Evolutionary conservation across 2,888 invertebrate genomes (phyloP).

Genomic region (Anagyrus pseudococci): DNA sequence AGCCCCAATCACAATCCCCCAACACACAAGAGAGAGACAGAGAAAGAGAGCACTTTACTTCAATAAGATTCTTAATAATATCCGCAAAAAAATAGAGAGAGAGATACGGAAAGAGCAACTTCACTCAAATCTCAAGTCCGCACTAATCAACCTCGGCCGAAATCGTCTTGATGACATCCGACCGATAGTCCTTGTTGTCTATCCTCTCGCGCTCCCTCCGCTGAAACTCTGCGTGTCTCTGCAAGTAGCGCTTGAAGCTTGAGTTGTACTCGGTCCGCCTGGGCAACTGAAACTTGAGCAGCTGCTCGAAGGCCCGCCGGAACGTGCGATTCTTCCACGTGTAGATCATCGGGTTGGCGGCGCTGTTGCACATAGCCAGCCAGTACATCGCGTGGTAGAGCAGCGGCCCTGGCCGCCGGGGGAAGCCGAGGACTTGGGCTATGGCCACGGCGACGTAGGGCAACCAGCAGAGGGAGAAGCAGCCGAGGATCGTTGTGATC

Average conservation of each 20-base stretch:
- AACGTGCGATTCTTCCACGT: conserved; percentile 86
- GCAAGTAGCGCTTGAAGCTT: conserved; percentile 49
- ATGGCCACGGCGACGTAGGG: conserved; percentile 77
- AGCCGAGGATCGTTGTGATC: conserved; percentile 78
- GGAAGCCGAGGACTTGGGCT: conserved; percentile 67
- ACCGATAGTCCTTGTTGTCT: too few species aligned
- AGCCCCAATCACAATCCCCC: too few species aligned
- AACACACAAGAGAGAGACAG: too few species aligned
- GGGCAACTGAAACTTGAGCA: conserved; percentile 72
- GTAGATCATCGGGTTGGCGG: conserved; percentile 83
- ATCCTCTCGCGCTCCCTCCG: conserved; percentile 28
- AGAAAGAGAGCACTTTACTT: too few species aligned
- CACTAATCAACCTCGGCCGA: too few species aligned
- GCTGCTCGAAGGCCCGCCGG: conserved; percentile 73
- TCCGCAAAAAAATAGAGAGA: too few species aligned
- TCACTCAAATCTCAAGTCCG: too few species aligned
- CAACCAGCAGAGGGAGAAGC: conserved; percentile 83
- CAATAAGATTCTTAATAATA: too few species aligned
- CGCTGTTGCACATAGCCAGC: conserved; percentile 80
- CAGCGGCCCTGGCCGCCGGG: conserved; percentile 54
- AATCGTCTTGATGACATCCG: too few species aligned
- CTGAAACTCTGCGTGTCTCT: conserved; percentile 42
- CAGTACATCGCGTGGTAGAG: conserved; percentile 73
- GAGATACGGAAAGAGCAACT: too few species aligned
- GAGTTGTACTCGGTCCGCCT: conserved; percentile 66